These are phyloP conservation scores for Morinoia aosen DNA, from an alignment of 2,888 invertebrate species.

Conservation along the genomic window DNA sequence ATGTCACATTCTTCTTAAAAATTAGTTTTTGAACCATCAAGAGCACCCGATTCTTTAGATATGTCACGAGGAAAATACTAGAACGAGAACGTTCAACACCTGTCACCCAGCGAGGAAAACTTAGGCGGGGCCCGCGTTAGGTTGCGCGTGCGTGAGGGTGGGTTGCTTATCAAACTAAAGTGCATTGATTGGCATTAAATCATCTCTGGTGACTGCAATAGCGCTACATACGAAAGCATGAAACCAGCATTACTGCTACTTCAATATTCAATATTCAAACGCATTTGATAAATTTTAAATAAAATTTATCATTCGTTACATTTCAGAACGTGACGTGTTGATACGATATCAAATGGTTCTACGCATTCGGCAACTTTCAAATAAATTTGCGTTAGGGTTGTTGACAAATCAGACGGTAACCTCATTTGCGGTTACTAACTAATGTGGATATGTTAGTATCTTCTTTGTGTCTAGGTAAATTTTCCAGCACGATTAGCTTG, in stretches of 20 bases:
- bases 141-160: background rate
- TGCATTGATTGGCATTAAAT: slow-evolving; percentile 19
- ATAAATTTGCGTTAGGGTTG: too few species aligned
- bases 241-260: too few species aligned
- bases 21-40: background rate
- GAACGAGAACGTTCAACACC: background rate
- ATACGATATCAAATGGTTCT: too few species aligned
- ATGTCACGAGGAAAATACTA: background rate
- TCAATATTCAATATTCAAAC: too few species aligned
- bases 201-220: background rate
- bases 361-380: too few species aligned
- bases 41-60: background rate
- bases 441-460: background rate
- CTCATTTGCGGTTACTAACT: too few species aligned
- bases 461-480: background rate
- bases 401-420: too few species aligned
- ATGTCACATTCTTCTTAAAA: background rate
- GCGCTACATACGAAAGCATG: too few species aligned
- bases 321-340: too few species aligned
- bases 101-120: background rate
- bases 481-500: background rate
- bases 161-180: slow-evolving; percentile 5
- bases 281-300: too few species aligned
- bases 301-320: too few species aligned
- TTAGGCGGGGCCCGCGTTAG: background rate